Percentiles rank a stretch among this genome's conserved stretches.
These are phyloP conservation scores for Oncorhynchus mykiss DNA, from an alignment of 2,113 vertebrate species.

Conservation along the genomic window DNA sequence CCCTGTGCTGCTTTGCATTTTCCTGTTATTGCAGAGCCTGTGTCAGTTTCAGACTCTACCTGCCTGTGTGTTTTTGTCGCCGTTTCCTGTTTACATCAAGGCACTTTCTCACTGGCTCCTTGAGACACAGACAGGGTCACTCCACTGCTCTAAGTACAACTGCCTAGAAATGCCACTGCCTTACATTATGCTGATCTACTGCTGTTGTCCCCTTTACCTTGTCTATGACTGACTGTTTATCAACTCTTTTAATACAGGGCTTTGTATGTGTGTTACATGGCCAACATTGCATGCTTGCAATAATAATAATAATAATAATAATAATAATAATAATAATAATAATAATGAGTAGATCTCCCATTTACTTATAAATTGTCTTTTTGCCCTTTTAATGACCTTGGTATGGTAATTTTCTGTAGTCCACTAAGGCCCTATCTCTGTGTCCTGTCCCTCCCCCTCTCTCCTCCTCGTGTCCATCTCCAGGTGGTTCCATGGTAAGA, in stretches of 20 bases:
- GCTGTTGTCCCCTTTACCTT: not conserved
- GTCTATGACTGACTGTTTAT: slow-evolving; percentile 23
- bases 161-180: slow-evolving; percentile 68
- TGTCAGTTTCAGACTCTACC: slow-evolving; percentile 51
- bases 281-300: too few relatives aligned
- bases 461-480: not conserved
- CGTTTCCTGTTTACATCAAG: slow-evolving; percentile 59
- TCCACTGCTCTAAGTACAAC: slow-evolving; percentile 79
- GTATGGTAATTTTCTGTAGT: too few relatives aligned
- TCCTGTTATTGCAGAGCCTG: slow-evolving; percentile 64
- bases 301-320: too few relatives aligned
- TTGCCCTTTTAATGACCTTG: not conserved
- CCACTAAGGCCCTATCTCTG: not conserved
- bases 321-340: too few relatives aligned
- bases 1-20: slow-evolving; percentile 34
- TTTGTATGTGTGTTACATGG: not conserved
- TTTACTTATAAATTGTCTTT: not conserved
- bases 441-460: not conserved
- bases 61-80: not conserved
- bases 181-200: not conserved
- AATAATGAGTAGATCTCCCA: too few relatives aligned
- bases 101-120: slow-evolving; percentile 47
- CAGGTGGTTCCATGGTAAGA: slow-evolving; percentile 96
- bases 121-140: not conserved
- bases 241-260: slow-evolving; percentile 18